Base-by-base conservation (phyloP, 2,797 vertebrate species). In the Helostoma temminkii region DNA sequence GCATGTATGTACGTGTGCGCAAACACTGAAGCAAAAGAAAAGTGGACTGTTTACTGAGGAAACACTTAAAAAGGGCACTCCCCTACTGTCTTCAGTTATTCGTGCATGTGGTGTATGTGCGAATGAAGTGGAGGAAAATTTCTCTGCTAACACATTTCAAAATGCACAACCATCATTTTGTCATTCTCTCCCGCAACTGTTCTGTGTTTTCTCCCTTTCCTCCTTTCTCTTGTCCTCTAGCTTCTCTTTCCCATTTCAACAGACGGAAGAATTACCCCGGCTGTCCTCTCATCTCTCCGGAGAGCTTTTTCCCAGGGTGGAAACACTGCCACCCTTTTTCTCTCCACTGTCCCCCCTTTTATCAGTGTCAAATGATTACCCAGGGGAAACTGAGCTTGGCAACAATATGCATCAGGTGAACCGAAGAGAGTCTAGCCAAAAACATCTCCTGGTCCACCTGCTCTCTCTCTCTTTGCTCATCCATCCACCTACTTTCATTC, bases 311-410 rank as follows among this genome's bases (percentile, higher is more conserved):
- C 80, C 87, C 91, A 91, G 78, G 84, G 55, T 83, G 85, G 85
- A 90, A 92, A 88, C 87, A 88, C 86, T 82, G 78, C 70, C 78
- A 77, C 86, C 86, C 89, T 80, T 89, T 84, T 79, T 89, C 87
- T 75, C 76, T 58, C 53, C 56, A 28, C 65, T 42, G 57, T 74
- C 66, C 67, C 74, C 37, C 43, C 65, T 87, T 89, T 91, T 90
- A 90, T 92, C 88, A 85, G 78, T 89, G 87, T 88, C 86, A 90
- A 86, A 90, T 89, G 89, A 92, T 91, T 88, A 86, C 84, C 87
- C 68, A 9, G 72, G 75, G 85, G 76, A 88, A 87, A 82, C 76
- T 57, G 80, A 83, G 68, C 73, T 76, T 67, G 16, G 60, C 47
- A 82, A 80, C 82, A 89, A 72, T 83, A 62, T 82, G 67, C 34